Evolutionary conservation across 2,888 invertebrate genomes (phyloP).

Genomic region (Trichopoda pennipes): DNA sequence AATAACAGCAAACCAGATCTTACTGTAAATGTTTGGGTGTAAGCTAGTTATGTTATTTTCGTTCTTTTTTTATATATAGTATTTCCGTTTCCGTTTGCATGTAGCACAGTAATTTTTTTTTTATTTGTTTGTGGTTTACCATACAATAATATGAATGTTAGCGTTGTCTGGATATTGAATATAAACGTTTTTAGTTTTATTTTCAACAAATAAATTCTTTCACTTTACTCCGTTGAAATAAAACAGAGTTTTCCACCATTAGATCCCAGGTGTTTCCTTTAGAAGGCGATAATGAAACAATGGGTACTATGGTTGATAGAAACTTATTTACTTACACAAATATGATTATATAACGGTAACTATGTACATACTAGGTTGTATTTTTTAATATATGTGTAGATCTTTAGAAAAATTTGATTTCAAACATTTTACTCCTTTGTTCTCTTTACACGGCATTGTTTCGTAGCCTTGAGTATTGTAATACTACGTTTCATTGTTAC

Average conservation of each 20-base stretch:
- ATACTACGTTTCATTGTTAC: constrained; percentile 38
- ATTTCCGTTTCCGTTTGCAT: constrained; percentile 58
- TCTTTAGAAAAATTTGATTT: constrained; percentile 49
- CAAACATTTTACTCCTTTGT: constrained; percentile 50
- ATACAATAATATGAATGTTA: neutral
- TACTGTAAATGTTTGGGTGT: neutral
- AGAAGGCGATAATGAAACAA: constrained; percentile 1
- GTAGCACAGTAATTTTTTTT: constrained; percentile 17
- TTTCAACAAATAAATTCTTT: constrained; percentile 54
- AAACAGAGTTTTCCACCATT: constrained; percentile 28
- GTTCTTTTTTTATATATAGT: constrained; percentile 42
- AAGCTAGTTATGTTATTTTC: constrained; percentile 38
- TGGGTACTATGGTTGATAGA: constrained; percentile 4
- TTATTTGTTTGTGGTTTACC: constrained; percentile 61
- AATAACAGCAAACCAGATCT: neutral
- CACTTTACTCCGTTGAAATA: constrained; percentile 30
- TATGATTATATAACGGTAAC: neutral
- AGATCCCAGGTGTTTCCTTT: constrained; percentile 49
- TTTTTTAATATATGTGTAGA: constrained; percentile 1
- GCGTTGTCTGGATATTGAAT: constrained; percentile 10
- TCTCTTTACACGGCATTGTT: constrained; percentile 31
- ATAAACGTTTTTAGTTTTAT: constrained; percentile 14
- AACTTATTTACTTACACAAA: constrained; percentile 22
- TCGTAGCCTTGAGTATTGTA: constrained; percentile 56
- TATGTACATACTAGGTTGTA: neutral